phyloP scores from a whole-genome alignment of 2,888 invertebrate species.

The Tuta absoluta region DNA sequence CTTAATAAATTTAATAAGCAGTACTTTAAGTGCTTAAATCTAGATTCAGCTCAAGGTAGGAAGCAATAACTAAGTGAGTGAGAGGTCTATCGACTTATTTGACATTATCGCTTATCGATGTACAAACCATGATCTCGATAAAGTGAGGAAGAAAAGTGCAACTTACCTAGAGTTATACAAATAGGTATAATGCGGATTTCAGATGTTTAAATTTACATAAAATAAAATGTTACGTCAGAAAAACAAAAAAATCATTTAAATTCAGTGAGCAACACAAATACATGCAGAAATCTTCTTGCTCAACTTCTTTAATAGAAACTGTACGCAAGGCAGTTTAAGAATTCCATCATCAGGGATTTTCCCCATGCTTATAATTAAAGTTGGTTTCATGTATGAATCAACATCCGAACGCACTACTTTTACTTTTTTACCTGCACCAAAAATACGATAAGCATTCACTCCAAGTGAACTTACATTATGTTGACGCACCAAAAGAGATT shows the following conservation, averaged over 20 bases:
- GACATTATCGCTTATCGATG: too few relatives aligned
- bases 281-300: not conserved
- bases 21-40: not conserved
- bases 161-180: not conserved
- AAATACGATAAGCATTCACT: too few relatives aligned
- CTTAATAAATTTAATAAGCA: not conserved
- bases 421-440: too few relatives aligned
- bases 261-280: conserved; percentile 9
- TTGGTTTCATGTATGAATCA: not conserved
- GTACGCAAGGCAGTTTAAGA: not conserved
- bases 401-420: not conserved
- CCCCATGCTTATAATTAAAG: not conserved
- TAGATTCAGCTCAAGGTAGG: conserved; percentile 1
- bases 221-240: not conserved
- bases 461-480: too few relatives aligned
- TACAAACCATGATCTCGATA: too few relatives aligned
- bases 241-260: conserved; percentile 9
- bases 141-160: too few relatives aligned
- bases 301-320: not conserved
- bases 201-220: not conserved
- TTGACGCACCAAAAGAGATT: too few relatives aligned
- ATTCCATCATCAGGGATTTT: not conserved
- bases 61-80: too few relatives aligned
- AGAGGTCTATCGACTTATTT: too few relatives aligned
- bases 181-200: not conserved